Evolutionary conservation across 2,797 vertebrate genomes (phyloP).

Genomic region (Sciurus carolinensis): DNA sequence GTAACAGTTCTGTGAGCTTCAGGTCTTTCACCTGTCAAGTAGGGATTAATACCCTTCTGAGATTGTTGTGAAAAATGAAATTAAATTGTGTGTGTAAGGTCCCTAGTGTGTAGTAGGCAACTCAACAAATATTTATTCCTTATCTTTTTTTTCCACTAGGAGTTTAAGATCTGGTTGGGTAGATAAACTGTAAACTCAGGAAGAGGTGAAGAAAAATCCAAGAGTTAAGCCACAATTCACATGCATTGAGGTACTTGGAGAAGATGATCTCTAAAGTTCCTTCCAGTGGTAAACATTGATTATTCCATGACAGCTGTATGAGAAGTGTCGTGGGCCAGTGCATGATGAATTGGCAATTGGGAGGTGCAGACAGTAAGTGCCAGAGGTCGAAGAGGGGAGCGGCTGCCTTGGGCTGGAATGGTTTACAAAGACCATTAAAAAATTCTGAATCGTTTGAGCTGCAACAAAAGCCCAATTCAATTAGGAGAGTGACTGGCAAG

Average conservation of each 20-base stretch:
- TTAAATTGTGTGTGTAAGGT: background rate
- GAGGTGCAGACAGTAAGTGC: slow-evolving; percentile 40
- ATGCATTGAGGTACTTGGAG: background rate
- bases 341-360: slow-evolving; percentile 45
- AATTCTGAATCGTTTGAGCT: slow-evolving; percentile 41
- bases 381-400: background rate
- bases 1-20: background rate
- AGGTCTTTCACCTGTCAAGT: background rate
- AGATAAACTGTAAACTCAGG: background rate
- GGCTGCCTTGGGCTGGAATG: background rate
- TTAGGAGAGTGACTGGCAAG: slow-evolving; percentile 51
- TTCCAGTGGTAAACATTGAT: slow-evolving; percentile 34
- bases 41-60: background rate
- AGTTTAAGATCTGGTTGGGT: slow-evolving; percentile 17
- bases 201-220: slow-evolving; percentile 31
- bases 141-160: background rate
- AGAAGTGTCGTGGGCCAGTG: background rate
- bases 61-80: slow-evolving; percentile 28
- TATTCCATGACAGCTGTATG: slow-evolving; percentile 7
- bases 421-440: slow-evolving; percentile 50
- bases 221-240: slow-evolving; percentile 27
- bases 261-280: slow-evolving; percentile 28
- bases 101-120: background rate
- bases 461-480: slow-evolving; percentile 63
- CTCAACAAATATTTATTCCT: background rate